phyloP scores from a whole-genome alignment of 2,888 invertebrate species.

The Maniola hyperantus region DNA sequence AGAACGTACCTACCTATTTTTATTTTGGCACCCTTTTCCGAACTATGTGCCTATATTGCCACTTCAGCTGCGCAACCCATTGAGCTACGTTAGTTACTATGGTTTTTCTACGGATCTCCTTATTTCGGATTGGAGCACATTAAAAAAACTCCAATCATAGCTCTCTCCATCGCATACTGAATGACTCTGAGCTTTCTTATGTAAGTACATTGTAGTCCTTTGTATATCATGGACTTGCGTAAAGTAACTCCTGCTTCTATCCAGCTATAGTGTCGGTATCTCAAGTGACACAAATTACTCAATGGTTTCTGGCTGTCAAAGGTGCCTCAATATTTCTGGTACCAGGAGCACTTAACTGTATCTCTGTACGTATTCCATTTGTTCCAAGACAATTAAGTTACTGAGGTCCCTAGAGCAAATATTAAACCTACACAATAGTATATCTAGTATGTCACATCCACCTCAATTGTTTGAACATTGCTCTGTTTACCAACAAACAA shows the following conservation, averaged over 20 bases:
- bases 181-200: neutral
- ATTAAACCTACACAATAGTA: constrained; percentile 21
- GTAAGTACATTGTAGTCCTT: too few relatives aligned
- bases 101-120: too few relatives aligned
- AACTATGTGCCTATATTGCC: too few relatives aligned
- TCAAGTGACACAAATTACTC: neutral
- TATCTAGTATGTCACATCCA: constrained; percentile 20
- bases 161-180: too few relatives aligned
- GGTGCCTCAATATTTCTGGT: neutral
- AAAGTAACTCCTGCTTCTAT: neutral
- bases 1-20: neutral
- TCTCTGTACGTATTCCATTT: neutral
- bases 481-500: constrained; percentile 30
- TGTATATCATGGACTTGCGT: neutral
- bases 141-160: too few relatives aligned
- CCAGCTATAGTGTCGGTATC: neutral
- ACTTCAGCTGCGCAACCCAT: too few relatives aligned
- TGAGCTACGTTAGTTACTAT: too few relatives aligned
- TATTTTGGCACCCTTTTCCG: too few relatives aligned
- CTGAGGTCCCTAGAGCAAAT: constrained; percentile 17
- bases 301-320: neutral
- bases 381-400: constrained; percentile 11
- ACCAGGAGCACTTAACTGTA: neutral
- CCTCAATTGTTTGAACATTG: constrained; percentile 29
- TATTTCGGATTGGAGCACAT: too few relatives aligned